Evolutionary conservation across 2,113 vertebrate genomes (phyloP).

Genomic region (Sinocyclocheilus anophthalmus): DNA sequence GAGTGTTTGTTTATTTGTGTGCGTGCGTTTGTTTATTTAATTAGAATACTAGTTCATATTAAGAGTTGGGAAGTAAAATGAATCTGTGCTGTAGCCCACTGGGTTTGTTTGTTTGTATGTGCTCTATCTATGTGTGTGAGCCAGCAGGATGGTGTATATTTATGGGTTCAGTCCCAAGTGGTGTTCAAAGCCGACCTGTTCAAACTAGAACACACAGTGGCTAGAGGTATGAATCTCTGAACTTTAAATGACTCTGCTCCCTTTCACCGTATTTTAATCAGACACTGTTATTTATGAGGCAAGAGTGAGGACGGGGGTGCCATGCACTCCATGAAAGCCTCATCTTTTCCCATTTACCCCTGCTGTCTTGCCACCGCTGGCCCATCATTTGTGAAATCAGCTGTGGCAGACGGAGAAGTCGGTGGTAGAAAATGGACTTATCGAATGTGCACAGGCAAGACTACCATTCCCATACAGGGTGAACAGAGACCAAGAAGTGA

Average conservation of each 20-base stretch:
- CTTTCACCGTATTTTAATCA: constrained; percentile 74
- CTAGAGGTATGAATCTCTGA: constrained; percentile 55
- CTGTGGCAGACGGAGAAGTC: constrained; percentile 69
- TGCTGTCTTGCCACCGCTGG: constrained; percentile 59
- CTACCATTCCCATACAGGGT: constrained; percentile 35
- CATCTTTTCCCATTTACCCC: constrained; percentile 73
- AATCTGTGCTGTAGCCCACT: background rate
- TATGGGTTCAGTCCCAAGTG: constrained; percentile 32
- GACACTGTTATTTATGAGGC: constrained; percentile 69
- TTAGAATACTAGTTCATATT: constrained; percentile 45
- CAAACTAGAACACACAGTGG: constrained; percentile 36
- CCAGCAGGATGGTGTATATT: constrained; percentile 31
- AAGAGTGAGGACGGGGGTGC: constrained; percentile 53
- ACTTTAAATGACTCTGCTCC: constrained; percentile 62
- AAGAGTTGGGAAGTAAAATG: background rate
- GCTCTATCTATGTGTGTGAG: constrained; percentile 34
- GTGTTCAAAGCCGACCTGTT: constrained; percentile 35
- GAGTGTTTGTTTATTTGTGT: background rate
- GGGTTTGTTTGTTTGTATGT: constrained; percentile 38
- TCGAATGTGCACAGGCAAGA: constrained; percentile 59
- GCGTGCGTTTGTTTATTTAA: constrained; percentile 9
- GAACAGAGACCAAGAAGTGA: background rate
- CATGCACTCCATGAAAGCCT: constrained; percentile 55
- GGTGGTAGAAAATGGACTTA: constrained; percentile 68
- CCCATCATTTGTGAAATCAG: constrained; percentile 80